phyloP scores from a whole-genome alignment of 2,888 invertebrate species.

The Mesodorylaimus sp. region DNA sequence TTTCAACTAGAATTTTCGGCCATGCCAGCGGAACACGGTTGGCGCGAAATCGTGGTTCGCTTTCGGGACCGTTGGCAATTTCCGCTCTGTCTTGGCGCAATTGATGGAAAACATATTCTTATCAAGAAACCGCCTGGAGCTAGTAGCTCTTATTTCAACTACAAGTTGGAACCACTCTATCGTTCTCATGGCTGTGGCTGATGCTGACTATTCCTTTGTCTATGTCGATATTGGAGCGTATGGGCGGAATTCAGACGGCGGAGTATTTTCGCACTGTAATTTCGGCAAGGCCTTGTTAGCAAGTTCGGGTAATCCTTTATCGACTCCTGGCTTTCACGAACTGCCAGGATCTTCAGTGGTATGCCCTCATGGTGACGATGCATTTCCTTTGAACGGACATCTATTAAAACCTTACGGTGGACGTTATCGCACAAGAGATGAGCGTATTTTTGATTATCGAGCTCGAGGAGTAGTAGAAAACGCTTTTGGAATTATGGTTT shows the following conservation, averaged over 20 bases:
- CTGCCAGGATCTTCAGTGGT: too few relatives aligned
- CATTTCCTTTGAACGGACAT: slow-evolving; percentile 17
- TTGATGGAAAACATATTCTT: slow-evolving; percentile 26
- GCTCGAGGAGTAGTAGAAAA: slow-evolving; percentile 13
- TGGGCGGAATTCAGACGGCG: slow-evolving; percentile 27
- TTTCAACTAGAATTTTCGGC: too few relatives aligned
- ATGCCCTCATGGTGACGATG: too few relatives aligned
- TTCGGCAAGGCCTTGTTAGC: too few relatives aligned
- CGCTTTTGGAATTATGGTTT: too few relatives aligned
- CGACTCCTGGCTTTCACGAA: too few relatives aligned
- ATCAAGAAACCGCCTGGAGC: slow-evolving; percentile 19
- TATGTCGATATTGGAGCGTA: slow-evolving; percentile 27
- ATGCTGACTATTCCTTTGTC: slow-evolving; percentile 29
- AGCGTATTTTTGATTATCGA: slow-evolving; percentile 12
- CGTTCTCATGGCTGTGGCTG: slow-evolving; percentile 29
- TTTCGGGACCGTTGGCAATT: slow-evolving; percentile 22
- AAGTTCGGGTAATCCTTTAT: too few relatives aligned
- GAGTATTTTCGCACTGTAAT: slow-evolving; percentile 17
- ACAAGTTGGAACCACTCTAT: slow-evolving; percentile 22
- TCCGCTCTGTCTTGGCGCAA: slow-evolving; percentile 24
- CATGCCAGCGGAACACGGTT: too few relatives aligned
- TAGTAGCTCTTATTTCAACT: slow-evolving; percentile 23
- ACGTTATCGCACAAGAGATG: slow-evolving; percentile 2
- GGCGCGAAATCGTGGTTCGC: slow-evolving; percentile 8
- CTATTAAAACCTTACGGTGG: slow-evolving; percentile 16